phyloP scores from a whole-genome alignment of 2,888 invertebrate genomes.

The Xestobium rufovillosum region DNA sequence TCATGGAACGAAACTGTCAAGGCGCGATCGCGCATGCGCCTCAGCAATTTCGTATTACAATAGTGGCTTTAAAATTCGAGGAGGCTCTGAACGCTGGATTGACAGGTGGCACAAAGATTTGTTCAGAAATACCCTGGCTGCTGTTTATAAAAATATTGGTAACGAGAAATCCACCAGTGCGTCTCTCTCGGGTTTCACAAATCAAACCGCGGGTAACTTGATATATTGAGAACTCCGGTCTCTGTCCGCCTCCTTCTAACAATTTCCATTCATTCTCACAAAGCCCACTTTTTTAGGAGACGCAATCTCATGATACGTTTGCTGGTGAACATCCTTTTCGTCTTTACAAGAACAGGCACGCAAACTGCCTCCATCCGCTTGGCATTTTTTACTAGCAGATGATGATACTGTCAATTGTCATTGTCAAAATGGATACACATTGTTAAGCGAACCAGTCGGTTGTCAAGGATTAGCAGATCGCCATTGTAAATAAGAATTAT shows the following conservation, averaged over 20 bases:
- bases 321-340: slow-evolving; percentile 13
- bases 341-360: too few species aligned
- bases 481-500: slow-evolving; percentile 4
- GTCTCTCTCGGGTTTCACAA: neutral
- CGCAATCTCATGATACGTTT: slow-evolving; percentile 6
- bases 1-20: too few species aligned
- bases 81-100: too few species aligned
- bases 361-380: slow-evolving; percentile 21
- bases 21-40: too few species aligned
- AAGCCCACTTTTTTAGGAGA: slow-evolving; percentile 26
- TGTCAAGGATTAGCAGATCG: neutral
- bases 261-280: slow-evolving; percentile 28
- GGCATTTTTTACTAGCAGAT: slow-evolving; percentile 13
- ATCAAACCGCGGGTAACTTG: slow-evolving; percentile 28
- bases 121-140: too few species aligned
- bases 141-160: too few species aligned
- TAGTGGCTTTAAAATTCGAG: too few species aligned
- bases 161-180: neutral
- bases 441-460: neutral
- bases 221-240: slow-evolving; percentile 36
- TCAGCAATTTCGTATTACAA: too few species aligned
- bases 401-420: slow-evolving; percentile 18
- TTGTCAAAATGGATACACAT: neutral
- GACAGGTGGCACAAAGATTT: too few species aligned
- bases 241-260: slow-evolving; percentile 25